Evolutionary conservation across 2,888 invertebrate species (phyloP).

Genomic region (Miltochrista miniata): DNA sequence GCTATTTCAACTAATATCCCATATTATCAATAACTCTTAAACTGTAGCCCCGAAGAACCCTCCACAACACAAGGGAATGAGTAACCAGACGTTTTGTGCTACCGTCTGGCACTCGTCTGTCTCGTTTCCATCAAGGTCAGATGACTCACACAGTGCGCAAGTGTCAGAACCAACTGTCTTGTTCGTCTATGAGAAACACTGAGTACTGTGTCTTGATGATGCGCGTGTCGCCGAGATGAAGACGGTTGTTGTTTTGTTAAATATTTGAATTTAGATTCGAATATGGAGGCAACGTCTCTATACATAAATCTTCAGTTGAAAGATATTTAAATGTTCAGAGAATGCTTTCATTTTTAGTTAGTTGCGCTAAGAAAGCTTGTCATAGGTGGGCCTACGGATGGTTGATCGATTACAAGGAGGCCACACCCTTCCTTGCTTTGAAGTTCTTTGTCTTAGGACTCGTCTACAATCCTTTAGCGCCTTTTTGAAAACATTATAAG

Average conservation of each 20-base stretch:
- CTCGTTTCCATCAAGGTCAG: slow-evolving; percentile 49
- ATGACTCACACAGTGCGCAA: slow-evolving; percentile 39
- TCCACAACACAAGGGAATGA: slow-evolving; percentile 41
- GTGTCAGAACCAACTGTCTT: slow-evolving; percentile 3
- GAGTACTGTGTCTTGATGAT: slow-evolving; percentile 8
- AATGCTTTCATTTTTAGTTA: neutral
- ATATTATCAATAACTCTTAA: slow-evolving; percentile 1
- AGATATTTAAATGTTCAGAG: neutral
- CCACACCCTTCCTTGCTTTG: neutral
- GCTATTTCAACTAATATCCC: neutral
- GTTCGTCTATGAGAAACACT: slow-evolving; percentile 3
- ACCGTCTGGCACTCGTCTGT: slow-evolving; percentile 48
- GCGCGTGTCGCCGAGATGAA: slow-evolving; percentile 1
- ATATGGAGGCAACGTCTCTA: neutral
- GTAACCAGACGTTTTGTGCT: slow-evolving; percentile 42
- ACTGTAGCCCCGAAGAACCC: slow-evolving; percentile 14
- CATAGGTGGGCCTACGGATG: neutral
- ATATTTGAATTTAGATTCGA: slow-evolving; percentile 4
- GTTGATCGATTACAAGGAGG: neutral
- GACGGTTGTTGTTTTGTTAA: slow-evolving; percentile 9
- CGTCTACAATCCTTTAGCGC: too few species aligned
- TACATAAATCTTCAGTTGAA: neutral
- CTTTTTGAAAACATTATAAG: too few species aligned
- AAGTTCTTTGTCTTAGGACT: too few species aligned
- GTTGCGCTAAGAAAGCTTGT: neutral